phyloP scores from a whole-genome alignment of 30 jellyfish, hydroid and myxozoan species.

The Aurelia aurita complex sp. Pacific region DNA sequence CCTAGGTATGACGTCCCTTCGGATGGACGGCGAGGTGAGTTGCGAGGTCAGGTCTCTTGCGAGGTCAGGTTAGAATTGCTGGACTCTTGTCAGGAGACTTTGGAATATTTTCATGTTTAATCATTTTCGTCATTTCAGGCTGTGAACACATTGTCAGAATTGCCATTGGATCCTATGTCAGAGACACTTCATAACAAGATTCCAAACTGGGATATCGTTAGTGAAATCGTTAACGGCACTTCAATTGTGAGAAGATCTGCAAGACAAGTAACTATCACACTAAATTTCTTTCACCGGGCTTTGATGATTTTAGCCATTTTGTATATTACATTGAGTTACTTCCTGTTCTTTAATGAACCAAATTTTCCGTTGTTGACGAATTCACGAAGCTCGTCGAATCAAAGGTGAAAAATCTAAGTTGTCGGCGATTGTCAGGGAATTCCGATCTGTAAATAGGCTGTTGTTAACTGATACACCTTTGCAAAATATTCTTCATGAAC shows the following conservation, averaged over 20 bases:
- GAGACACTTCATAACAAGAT: slow-evolving; percentile 87
- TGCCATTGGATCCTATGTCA: slow-evolving; percentile 89
- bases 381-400: too few species aligned
- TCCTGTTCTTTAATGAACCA: too few species aligned
- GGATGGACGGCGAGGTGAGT: too few species aligned
- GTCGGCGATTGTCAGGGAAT: slow-evolving; percentile 96
- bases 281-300: too few species aligned
- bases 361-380: too few species aligned
- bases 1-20: too few species aligned
- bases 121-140: slow-evolving; percentile 59
- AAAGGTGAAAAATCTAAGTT: slow-evolving; percentile 38
- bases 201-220: slow-evolving; percentile 96
- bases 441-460: slow-evolving; percentile 93
- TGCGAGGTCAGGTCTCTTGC: too few species aligned
- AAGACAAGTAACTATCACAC: slow-evolving; percentile 69
- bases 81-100: background rate
- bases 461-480: slow-evolving; percentile 98
- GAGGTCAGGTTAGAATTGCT: too few species aligned
- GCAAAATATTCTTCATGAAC: slow-evolving; percentile 97
- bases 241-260: slow-evolving; percentile 88
- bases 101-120: too few species aligned
- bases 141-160: slow-evolving; percentile 88
- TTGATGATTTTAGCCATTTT: too few species aligned
- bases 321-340: too few species aligned
- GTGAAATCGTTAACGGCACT: slow-evolving; percentile 88